Percentiles rank a stretch among this genome's conserved stretches.
Conservation (phyloP, 1,140 invertebrate genomes). For the Laupala kohalensis region DNA sequence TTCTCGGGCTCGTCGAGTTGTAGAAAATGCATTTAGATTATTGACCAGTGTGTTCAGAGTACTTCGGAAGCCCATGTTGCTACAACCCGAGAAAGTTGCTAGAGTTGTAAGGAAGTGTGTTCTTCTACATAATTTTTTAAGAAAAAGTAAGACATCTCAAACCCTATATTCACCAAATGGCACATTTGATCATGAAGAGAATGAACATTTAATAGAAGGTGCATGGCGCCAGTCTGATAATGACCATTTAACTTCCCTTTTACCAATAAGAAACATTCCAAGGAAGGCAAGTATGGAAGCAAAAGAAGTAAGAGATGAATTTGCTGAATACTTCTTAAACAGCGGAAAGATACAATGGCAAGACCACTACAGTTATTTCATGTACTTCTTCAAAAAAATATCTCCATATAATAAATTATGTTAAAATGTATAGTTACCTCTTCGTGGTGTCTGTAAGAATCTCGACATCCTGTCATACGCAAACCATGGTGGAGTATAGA, state of each 20-base stretch:
- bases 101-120: slow-evolving; percentile 22
- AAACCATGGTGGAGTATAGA: background rate
- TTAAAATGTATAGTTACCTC: background rate
- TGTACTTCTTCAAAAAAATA: background rate
- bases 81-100: slow-evolving; percentile 18
- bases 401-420: background rate
- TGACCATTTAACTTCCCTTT: background rate
- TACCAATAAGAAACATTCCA: slow-evolving; percentile 1
- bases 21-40: slow-evolving; percentile 31
- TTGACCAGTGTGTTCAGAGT: slow-evolving; percentile 15
- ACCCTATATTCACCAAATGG: slow-evolving; percentile 18
- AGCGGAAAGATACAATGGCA: background rate
- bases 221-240: slow-evolving; percentile 16
- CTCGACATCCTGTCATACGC: background rate
- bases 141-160: slow-evolving; percentile 19
- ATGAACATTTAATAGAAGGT: slow-evolving; percentile 15
- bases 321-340: slow-evolving; percentile 11
- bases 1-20: slow-evolving; percentile 21
- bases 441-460: background rate
- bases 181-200: slow-evolving; percentile 18
- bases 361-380: background rate
- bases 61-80: slow-evolving; percentile 14
- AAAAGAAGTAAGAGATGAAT: slow-evolving; percentile 11
- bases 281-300: background rate
- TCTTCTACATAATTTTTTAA: slow-evolving; percentile 25